A percentile compares a stretch with the other conserved stretches of the same genome.
phyloP scores from a whole-genome alignment of 2,113 vertebrate species.

The Alouatta palliata region DNA sequence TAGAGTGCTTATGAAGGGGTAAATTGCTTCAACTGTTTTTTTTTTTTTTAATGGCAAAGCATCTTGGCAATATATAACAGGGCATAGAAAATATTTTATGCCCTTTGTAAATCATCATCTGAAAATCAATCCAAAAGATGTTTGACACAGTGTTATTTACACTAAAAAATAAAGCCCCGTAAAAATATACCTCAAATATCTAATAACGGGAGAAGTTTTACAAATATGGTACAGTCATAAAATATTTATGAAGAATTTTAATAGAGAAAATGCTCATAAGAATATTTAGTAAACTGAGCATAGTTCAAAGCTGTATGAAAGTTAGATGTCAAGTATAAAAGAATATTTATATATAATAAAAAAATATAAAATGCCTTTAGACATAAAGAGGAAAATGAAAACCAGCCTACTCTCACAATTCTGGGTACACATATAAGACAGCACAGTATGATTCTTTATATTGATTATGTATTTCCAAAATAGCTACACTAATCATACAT shows the following conservation, averaged over 20 bases:
- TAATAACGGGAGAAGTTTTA: neutral
- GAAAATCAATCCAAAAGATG: neutral
- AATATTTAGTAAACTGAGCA: constrained; percentile 19
- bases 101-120: neutral
- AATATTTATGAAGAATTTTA: constrained; percentile 29
- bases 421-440: neutral
- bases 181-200: constrained; percentile 24
- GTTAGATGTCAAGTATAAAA: neutral
- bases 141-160: neutral
- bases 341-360: neutral
- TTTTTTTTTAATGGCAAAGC: neutral
- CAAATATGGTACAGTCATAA: neutral
- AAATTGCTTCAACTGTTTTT: constrained; percentile 27
- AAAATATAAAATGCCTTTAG: neutral
- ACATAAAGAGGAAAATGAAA: constrained; percentile 32
- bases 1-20: neutral
- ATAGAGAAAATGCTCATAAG: neutral
- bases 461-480: neutral
- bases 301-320: neutral
- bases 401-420: neutral
- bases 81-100: neutral
- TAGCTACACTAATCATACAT: neutral
- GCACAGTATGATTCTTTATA: neutral
- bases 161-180: neutral
- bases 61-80: neutral